Evolutionary conservation across 2,888 invertebrate genomes (phyloP), one percentile per base, ranked within the genome.

Genomic region (Creontiades dilutus): DNA sequence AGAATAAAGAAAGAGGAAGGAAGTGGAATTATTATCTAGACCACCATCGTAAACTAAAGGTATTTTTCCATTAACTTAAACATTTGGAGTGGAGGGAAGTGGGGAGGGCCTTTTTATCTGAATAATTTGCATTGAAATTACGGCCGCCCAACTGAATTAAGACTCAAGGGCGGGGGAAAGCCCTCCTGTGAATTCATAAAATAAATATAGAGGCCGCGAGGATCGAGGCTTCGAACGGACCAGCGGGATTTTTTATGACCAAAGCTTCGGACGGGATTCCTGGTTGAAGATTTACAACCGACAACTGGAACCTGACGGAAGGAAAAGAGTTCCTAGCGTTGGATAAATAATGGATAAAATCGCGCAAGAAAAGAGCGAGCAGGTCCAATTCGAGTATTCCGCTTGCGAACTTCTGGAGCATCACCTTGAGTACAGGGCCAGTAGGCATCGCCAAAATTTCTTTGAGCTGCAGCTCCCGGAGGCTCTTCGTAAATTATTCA

Each of bases 61-160:
- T 85, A 85, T 85, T 85, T 85, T 85, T 85, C 85, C 85, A 85
- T 85, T 85, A 57, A 61, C 57, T 28, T 85, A 37, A 85, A 85
- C 85, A 85, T 61, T 57, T 28, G 61, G 61, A 11, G 85, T 61
- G 13, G 68, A 23, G 68, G 68, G 23, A 19, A n/a, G 16, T 52
- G 14, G 52, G 2, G 11, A n/a, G 19, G 61, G 23, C 12, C 68
- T 68, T 68, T 78, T 85, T 85, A 85, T 85, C 52, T 85, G 85
- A 85, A 85, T 85, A 85, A 85, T 85, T 85, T 85, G 85, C 85
- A 85, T 85, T 57, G 85, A 61, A 28, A 85, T 85, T 85, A 85
- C 85, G 85, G 85, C 61, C 84, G 27, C 84, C 57, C 57, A 27
- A 57, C 57, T 85, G 61, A 85, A 85, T 85, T 85, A 85, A 85